These are phyloP conservation scores for Drosophila pectinifera DNA, from an alignment of 1,140 invertebrate species.

Conservation along the genomic window DNA sequence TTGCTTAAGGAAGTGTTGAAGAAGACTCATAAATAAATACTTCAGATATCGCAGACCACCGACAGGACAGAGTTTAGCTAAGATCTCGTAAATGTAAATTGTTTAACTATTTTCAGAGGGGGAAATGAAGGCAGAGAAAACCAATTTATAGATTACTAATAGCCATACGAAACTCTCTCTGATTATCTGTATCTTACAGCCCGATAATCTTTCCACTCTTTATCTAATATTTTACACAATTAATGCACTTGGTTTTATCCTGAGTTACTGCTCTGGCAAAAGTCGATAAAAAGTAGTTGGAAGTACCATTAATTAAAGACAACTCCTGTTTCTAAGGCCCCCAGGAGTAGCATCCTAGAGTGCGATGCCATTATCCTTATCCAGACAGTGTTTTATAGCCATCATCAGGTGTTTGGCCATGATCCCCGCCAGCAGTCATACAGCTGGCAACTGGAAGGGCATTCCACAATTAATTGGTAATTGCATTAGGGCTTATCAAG, in stretches of 20 bases:
- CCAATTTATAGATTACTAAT: no score
- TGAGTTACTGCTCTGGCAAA: not conserved
- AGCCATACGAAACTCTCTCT: no score
- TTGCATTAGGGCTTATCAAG: slow-evolving; percentile 55
- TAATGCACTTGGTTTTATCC: not conserved
- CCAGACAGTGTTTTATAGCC: slow-evolving; percentile 9
- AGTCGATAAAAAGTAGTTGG: not conserved
- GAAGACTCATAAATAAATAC: no score
- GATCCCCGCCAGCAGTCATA: slow-evolving; percentile 5
- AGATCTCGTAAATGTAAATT: no score
- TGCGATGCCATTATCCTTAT: slow-evolving; percentile 4
- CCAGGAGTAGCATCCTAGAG: not conserved
- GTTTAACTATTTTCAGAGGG: no score
- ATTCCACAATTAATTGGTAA: slow-evolving; percentile 68
- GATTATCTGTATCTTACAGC: no score
- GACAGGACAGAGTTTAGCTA: no score
- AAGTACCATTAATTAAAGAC: not conserved
- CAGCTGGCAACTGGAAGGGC: slow-evolving; percentile 19
- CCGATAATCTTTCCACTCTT: not conserved
- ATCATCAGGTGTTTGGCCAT: slow-evolving; percentile 8
- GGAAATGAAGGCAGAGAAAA: no score
- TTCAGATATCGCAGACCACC: no score
- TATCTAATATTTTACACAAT: not conserved
- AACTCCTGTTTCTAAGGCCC: not conserved
- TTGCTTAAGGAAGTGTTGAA: no score